Evolutionary conservation across 2,888 invertebrate genomes (phyloP), one percentile per base, ranked within the genome.

Genomic region (Galerucella calmariensis): DNA sequence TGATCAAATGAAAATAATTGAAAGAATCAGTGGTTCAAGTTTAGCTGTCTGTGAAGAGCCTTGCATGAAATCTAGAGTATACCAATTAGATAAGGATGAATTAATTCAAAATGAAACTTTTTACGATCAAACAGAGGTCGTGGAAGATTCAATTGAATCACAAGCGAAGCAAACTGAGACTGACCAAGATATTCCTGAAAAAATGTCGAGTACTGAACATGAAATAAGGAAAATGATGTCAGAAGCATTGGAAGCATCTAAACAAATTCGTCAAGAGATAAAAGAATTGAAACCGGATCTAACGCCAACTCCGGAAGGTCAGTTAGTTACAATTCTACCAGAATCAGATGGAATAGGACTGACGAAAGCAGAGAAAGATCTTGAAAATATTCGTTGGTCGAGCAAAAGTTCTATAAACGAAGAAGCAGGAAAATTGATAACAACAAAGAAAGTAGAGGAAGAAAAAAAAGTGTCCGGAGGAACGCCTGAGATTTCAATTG

Each of bases 201-300:
- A 76, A 48, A 48, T 59, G 46, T 74, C 79, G 41, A 76, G 78
- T 4, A 80, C 79, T 67, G 82, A 82, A 69, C 78, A 77, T 56
- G 86, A 88, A 73, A 85, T 88, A n/a, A 82, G 84, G 53, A 86
- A 86, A 78, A 83, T 88, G n/a, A 88, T 89, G 82, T 85, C 85
- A 41, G 88, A 89, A 82, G 88, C 88, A 10, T 82, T 89, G 46
- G 89, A 89, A 80, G 88, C 85, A n/a, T 87, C 89, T 0, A 86
- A 88, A 68, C 88, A 88, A 81, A 88, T 89, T 41, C 87, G 88
- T 76, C 86, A 88, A 62, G 88, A 89, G 80, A 88, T 89, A 0
- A 88, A 87, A 78, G 87, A 88, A 82, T 74, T 89, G 11, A 89
- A 89, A 81, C 89, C 89, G n/a, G 89, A 89, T 80, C 81, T 89